Base-by-base conservation (phyloP, 2,797 vertebrate species). In the Siniperca obscura region DNA sequence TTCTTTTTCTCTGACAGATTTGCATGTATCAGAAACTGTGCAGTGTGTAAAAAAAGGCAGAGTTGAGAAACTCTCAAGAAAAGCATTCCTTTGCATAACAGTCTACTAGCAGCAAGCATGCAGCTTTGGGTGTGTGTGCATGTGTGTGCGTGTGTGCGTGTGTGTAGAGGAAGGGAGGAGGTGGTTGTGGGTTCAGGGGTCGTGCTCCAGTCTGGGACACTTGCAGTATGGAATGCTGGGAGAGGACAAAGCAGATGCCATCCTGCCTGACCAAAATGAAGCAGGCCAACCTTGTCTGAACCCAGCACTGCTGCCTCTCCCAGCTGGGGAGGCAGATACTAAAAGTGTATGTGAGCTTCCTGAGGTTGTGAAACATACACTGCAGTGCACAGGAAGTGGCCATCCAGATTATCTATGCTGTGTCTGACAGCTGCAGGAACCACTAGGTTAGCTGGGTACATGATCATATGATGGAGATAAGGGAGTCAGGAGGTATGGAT, bases 241-340 rank as follows among this genome's bases (percentile, higher is more conserved):
- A 91, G 93, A 91, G 92, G 93, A 94, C 91, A 94, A 95, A 94
- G 93, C 95, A 95, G 94, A 96, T 96, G 30, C 30, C 88, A 90
- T 91, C 83, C 89, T 88, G 89, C 87, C 84, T 92, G 83, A 94
- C 91, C 89, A 81, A 91, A 93, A 89, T 83, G 85, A 89, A 91
- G 86, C 86, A 88, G 75, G 70, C 86, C 91, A 91, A 86, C 90
- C 87, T 93, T 83, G 89, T 90, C 80, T 93, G 87, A 93, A 94
- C 92, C 86, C 91, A 80, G 84, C 74, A 16, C 38, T 64, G 64
- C 75, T 53, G 76, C 78, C 44, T 82, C 89, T 86, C 84, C 86
- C 84, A 85, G 87, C 86, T 83, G 88, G 83, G 84, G 82, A 88
- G 81, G 87, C 72, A 55, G 80, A 87, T 74, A 89, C 87, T 80